Evolutionary conservation across 92 coral and sea anemone genomes (phyloP).

Genomic region (Epizoanthus ramosus): DNA sequence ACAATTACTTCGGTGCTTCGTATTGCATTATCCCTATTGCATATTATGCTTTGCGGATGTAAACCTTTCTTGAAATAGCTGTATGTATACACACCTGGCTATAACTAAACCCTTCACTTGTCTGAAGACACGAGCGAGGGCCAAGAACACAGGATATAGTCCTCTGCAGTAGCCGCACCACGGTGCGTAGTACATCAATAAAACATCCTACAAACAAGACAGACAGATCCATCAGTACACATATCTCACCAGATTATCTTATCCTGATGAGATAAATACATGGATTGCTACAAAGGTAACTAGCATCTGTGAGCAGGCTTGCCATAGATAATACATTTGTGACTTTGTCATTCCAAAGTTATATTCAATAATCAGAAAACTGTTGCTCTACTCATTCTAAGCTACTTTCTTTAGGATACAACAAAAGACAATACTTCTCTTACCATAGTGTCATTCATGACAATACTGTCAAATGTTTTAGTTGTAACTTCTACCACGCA

Average conservation of each 20-base stretch:
- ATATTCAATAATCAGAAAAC: not conserved
- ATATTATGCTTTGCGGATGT: too few relatives aligned
- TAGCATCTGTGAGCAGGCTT: not conserved
- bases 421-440: not conserved
- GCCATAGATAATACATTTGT: not conserved
- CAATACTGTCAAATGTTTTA: conserved; percentile 64
- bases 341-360: not conserved
- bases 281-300: not conserved
- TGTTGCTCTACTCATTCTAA: not conserved
- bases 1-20: too few relatives aligned
- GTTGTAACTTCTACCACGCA: conserved; percentile 86
- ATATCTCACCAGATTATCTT: not conserved
- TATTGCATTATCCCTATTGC: not conserved
- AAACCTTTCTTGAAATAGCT: too few relatives aligned
- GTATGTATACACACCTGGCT: conserved; percentile 67
- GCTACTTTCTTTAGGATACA: not conserved
- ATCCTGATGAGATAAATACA: not conserved
- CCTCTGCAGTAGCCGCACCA: conserved; percentile 95
- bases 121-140: conserved; percentile 81
- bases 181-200: conserved; percentile 86
- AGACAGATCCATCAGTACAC: not conserved
- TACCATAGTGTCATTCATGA: conserved; percentile 86
- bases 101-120: conserved; percentile 61
- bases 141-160: conserved; percentile 75
- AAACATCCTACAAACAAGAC: conserved; percentile 75